Evolutionary conservation across 1,140 invertebrate genomes (phyloP).

Genomic region (Drosophila neocordata): DNA sequence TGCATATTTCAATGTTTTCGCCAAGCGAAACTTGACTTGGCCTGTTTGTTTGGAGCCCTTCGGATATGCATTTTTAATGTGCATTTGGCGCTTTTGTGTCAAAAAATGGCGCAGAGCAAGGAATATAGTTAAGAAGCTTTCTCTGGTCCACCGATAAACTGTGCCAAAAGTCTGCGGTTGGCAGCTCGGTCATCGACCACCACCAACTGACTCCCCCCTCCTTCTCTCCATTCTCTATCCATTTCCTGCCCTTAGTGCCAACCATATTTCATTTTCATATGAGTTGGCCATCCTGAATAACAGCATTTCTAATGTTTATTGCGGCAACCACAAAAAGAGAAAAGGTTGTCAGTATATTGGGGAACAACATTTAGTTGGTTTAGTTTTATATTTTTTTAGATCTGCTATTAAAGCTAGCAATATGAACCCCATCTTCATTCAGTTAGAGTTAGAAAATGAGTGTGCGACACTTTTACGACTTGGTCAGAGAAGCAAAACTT

Average conservation of each 20-base stretch:
- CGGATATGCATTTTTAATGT: slow-evolving; percentile 80
- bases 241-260: slow-evolving; percentile 20
- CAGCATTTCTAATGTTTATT: slow-evolving; percentile 71
- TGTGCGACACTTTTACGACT: slow-evolving; percentile 71
- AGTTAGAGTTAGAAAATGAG: background rate
- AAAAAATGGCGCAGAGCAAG: slow-evolving; percentile 42
- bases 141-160: slow-evolving; percentile 63
- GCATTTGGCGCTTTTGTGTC: slow-evolving; percentile 78
- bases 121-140: slow-evolving; percentile 58
- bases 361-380: slow-evolving; percentile 4
- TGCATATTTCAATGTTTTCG: slow-evolving; percentile 81
- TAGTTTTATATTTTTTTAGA: background rate
- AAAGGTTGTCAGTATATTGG: background rate
- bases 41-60: slow-evolving; percentile 60
- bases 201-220: slow-evolving; percentile 15
- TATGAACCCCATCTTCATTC: slow-evolving; percentile 29
- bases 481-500: slow-evolving; percentile 57
- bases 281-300: slow-evolving; percentile 56
- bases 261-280: slow-evolving; percentile 69
- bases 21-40: slow-evolving; percentile 71
- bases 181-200: slow-evolving; percentile 54
- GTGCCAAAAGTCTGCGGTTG: slow-evolving; percentile 79
- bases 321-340: slow-evolving; percentile 16
- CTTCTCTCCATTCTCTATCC: slow-evolving; percentile 20
- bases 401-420: slow-evolving; percentile 6